Base-by-base conservation (phyloP, 2,888 invertebrate genomes). In the Osedax fenrisi region DNA sequence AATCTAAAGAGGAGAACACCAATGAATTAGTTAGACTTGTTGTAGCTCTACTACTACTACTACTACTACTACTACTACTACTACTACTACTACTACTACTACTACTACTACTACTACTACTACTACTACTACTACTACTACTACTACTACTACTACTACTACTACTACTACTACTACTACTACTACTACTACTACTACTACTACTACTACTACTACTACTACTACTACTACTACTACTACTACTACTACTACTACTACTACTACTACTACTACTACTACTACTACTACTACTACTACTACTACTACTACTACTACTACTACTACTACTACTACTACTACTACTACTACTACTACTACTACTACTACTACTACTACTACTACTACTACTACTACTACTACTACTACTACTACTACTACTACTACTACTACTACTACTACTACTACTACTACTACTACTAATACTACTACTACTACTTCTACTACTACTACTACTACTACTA, bases 401-500 rank as follows among this genome's bases (percentile, higher is more conserved):
- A 69, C 70, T 1, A 22, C 26, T 27, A 13, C 22, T 21, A 66
- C 22, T 66, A 10, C 22, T 21, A 17, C 21, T 66, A 66, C 26
- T 27, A 69, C 70, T n/a, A 23, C 70, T 69, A 21, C 56, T 56
- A 56, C 56, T 56, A 56, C 56, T 56, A 56, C 56, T 56, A 56
- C 56, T 56, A 56, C 56, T n/a, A n/a, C n/a, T n/a, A n/a, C n/a
- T n/a, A n/a, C n/a, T n/a, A n/a, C n/a, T n/a, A n/a, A n/a, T n/a
- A 13, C 56, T 56, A 56, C 56, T 13, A 56, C 56, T 56, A 56
- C 56, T 56, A 56, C 56, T 10, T 13, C 56, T 56, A 56, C 56
- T 56, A 56, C 56, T 56, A 56, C 56, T 56, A 56, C 17, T 56
- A 56, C 27, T n/a, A 21, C 27, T 17, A 69, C 70, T 27, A 27